Conservation (phyloP, 2,888 invertebrate genomes). For the Andrena praecox region DNA sequence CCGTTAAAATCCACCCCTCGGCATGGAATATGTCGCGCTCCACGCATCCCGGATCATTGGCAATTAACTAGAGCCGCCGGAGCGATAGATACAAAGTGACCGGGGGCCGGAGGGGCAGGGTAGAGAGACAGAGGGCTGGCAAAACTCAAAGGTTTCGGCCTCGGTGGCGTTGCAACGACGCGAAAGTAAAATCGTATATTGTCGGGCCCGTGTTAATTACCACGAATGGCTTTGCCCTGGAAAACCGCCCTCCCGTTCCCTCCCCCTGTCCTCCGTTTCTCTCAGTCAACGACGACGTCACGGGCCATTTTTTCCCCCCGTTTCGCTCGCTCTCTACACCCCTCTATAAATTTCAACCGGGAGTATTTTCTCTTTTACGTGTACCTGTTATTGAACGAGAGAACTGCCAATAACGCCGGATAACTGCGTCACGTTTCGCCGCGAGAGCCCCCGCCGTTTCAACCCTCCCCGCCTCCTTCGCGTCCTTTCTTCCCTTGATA, state of each 20-base stretch:
- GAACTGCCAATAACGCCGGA: slow-evolving; percentile 81
- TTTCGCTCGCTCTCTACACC: slow-evolving; percentile 44
- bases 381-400: slow-evolving; percentile 80
- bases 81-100: background rate
- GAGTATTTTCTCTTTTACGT: slow-evolving; percentile 71
- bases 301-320: slow-evolving; percentile 37
- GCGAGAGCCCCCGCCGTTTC: slow-evolving; percentile 44
- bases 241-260: slow-evolving; percentile 24
- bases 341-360: slow-evolving; percentile 74
- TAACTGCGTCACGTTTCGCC: slow-evolving; percentile 79
- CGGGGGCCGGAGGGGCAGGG: background rate
- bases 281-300: slow-evolving; percentile 36
- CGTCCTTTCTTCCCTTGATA: slow-evolving; percentile 62
- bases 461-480: background rate
- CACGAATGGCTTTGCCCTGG: slow-evolving; percentile 59
- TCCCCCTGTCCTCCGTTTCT: background rate
- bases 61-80: slow-evolving; percentile 13
- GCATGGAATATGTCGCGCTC: background rate
- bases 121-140: background rate
- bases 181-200: slow-evolving; percentile 65
- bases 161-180: slow-evolving; percentile 56
- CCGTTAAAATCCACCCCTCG: too few relatives aligned
- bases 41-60: slow-evolving; percentile 22
- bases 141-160: slow-evolving; percentile 55
- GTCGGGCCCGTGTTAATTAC: slow-evolving; percentile 61